phyloP scores from a whole-genome alignment of 2,888 invertebrate genomes.

The Acronicta alni region DNA sequence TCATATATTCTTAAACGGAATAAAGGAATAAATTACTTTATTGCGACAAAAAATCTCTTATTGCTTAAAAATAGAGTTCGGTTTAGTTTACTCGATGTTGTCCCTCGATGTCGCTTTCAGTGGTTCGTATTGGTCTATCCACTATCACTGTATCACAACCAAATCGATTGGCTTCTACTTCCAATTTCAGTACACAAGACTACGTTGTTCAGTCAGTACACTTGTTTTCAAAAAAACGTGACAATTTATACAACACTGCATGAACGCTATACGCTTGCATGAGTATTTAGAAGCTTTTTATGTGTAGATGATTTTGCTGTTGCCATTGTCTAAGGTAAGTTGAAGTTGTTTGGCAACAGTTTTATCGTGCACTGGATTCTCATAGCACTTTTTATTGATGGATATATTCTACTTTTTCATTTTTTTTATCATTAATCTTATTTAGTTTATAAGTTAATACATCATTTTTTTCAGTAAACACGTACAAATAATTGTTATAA shows the following conservation, averaged over 20 bases:
- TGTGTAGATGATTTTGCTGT: constrained; percentile 78
- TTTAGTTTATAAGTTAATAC: constrained; percentile 20
- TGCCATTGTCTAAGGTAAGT: constrained; percentile 56
- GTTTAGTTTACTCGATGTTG: constrained; percentile 86
- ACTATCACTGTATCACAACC: constrained; percentile 81
- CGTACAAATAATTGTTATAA: not conserved
- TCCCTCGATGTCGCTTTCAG: constrained; percentile 88
- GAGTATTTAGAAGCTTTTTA: constrained; percentile 84
- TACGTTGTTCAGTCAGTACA: constrained; percentile 72
- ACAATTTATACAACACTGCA: constrained; percentile 80
- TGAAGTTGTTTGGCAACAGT: constrained; percentile 66
- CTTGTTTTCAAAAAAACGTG: constrained; percentile 69
- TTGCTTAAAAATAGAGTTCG: constrained; percentile 63
- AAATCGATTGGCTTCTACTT: constrained; percentile 76
- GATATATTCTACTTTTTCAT: constrained; percentile 13
- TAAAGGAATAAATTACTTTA: not conserved
- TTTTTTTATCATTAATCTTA: constrained; percentile 10
- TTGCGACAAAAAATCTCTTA: not conserved
- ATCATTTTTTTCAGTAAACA: not conserved
- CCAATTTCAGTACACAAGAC: constrained; percentile 74
- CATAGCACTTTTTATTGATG: constrained; percentile 33
- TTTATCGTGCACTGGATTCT: constrained; percentile 46
- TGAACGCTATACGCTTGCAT: constrained; percentile 85
- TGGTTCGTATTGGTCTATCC: constrained; percentile 86
- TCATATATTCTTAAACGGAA: not conserved